Evolutionary conservation across 2,888 invertebrate genomes (phyloP).

Genomic region (Drosophila prolongata): DNA sequence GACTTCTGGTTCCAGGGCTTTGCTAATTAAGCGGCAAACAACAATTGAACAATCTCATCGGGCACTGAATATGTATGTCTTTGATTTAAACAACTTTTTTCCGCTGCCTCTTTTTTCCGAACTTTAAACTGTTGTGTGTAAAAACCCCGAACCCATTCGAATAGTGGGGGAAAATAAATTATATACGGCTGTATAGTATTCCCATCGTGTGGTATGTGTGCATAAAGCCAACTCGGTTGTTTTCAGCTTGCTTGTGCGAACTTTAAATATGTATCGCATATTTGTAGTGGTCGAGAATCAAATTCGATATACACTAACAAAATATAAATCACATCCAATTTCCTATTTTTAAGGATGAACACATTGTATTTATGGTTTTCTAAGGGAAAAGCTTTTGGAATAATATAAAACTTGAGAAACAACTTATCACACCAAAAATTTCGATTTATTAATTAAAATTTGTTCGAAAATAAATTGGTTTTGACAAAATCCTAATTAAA

Average conservation of each 20-base stretch:
- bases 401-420: background rate
- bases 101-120: conserved; percentile 2
- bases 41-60: conserved; percentile 29
- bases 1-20: conserved; percentile 6
- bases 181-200: conserved; percentile 26
- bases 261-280: conserved; percentile 29
- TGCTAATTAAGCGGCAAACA: conserved; percentile 38
- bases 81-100: conserved; percentile 24
- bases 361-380: conserved; percentile 5
- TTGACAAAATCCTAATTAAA: too few species aligned
- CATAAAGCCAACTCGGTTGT: conserved; percentile 9
- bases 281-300: conserved; percentile 10
- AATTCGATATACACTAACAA: conserved; percentile 15
- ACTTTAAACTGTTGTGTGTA: conserved; percentile 19
- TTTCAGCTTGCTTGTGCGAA: conserved; percentile 9
- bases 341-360: background rate
- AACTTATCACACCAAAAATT: background rate
- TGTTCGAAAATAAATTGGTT: background rate
- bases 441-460: too few species aligned
- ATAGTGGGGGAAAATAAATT: conserved; percentile 28
- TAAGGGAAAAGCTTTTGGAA: background rate
- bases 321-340: conserved; percentile 1
- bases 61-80: conserved; percentile 26
- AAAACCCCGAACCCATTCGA: conserved; percentile 18
- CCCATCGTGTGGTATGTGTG: conserved; percentile 7